Evolutionary conservation across 1,140 invertebrate genomes (phyloP), one percentile per base, ranked within the genome.

Genomic region (Polyergus mexicanus): DNA sequence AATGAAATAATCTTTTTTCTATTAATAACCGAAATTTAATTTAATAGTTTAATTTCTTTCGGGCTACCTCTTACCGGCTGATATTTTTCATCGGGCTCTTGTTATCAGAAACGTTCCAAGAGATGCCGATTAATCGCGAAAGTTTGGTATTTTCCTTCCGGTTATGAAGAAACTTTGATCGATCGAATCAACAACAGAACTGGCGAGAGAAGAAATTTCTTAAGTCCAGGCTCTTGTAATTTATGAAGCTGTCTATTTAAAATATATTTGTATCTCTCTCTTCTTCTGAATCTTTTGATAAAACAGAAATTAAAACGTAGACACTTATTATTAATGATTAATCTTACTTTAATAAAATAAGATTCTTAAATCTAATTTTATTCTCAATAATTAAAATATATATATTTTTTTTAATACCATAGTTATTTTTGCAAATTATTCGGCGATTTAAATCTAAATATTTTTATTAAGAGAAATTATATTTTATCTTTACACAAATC

Each of bases 181-280:
- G 38, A 58, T 44, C 63, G 16, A 69, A 6, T 54, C 13, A 32
- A 60, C 38, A n/a, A 35, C 16, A 22, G 28, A 62, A 8, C 22
- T 54, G 44, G 16, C 19, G 66, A 74, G 19, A 32, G 38, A 72
- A 71, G 25, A 11, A 38, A 83, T 83, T 83, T 72, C 35, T 72
- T 47, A 74, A 60, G 72, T 72, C 2, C 56, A 38, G 35, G 13
- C 22, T n/a, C 38, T 51, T 4, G 16, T 72, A 81, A 71, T 71
- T 71, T 13, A 32, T 71, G 35, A 19, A 81, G 11, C 71, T 81
- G 54, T 8, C n/a, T 5, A 3, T 54, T 80, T 56, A 22, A 10
- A 69, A 68, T 41, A 32, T 32, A 32, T 68, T 54, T 22, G n/a
- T n/a, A n/a, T 35, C 5, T 32, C 32, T n/a, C n/a, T 32, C n/a